phyloP scores from a whole-genome alignment of 2,113 vertebrate species.

The Poecilia latipinna region DNA sequence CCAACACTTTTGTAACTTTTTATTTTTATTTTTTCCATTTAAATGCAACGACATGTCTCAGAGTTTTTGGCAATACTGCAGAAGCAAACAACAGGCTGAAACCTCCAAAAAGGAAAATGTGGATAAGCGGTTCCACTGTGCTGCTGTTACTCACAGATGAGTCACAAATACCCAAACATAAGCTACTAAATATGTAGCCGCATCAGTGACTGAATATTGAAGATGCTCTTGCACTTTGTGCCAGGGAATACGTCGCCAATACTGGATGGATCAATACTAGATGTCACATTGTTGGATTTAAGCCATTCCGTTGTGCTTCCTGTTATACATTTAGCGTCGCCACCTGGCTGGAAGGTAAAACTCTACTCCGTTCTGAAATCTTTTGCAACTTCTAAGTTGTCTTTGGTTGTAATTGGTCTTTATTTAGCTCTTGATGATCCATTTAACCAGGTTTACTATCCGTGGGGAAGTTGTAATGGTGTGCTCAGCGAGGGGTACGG shows the following conservation, averaged over 20 bases:
- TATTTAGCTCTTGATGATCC: no score
- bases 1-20: conserved; percentile 10
- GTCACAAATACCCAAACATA: not conserved
- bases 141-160: no score
- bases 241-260: no score
- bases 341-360: not conserved
- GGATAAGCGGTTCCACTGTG: not conserved
- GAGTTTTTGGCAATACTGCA: conserved; percentile 9
- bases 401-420: no score
- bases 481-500: not conserved
- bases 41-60: conserved; percentile 26
- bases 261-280: no score
- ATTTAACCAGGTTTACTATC: no score
- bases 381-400: no score
- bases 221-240: not conserved
- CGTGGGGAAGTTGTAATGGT: not conserved
- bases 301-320: no score
- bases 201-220: not conserved
- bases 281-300: no score
- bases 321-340: no score
- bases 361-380: no score
- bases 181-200: not conserved
- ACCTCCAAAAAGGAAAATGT: not conserved
- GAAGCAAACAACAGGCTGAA: conserved; percentile 4
- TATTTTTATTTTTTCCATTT: not conserved